phyloP scores from a whole-genome alignment of 64 coral and sea anemone genomes.

The Pocillopora damicornis region DNA sequence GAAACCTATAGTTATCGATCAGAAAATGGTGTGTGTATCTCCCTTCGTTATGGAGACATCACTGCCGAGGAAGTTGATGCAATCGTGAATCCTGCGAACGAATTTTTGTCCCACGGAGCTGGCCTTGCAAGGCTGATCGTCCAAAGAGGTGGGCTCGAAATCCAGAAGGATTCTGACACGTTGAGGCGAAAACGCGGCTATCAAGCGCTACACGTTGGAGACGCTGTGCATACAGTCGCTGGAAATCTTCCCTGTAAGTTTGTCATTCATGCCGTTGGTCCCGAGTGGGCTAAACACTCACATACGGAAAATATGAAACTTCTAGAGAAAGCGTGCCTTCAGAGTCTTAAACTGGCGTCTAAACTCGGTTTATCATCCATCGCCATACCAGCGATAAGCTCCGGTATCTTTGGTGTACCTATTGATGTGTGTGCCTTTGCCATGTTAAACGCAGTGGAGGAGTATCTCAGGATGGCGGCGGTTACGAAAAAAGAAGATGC shows the following conservation, averaged over 20 bases:
- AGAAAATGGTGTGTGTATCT: too few species aligned
- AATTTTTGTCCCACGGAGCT: constrained; percentile 13
- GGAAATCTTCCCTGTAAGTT: constrained; percentile 63
- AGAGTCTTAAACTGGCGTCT: constrained; percentile 48
- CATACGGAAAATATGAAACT: constrained; percentile 23
- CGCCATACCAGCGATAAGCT: constrained; percentile 73
- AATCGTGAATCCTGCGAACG: constrained; percentile 77
- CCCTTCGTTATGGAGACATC: background rate
- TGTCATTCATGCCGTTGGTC: constrained; percentile 75
- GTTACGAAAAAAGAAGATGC: background rate
- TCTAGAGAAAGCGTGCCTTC: constrained; percentile 43
- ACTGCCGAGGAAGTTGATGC: constrained; percentile 59
- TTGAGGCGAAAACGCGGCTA: constrained; percentile 9
- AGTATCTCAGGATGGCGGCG: constrained; percentile 16
- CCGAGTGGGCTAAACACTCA: constrained; percentile 36
- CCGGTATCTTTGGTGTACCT: constrained; percentile 74
- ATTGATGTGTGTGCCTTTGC: constrained; percentile 52
- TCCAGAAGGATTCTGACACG: constrained; percentile 46
- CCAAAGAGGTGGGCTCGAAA: constrained; percentile 40
- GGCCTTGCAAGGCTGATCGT: constrained; percentile 60
- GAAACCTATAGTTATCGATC: background rate
- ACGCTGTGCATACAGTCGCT: constrained; percentile 37
- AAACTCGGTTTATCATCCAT: constrained; percentile 47
- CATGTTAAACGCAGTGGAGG: constrained; percentile 52
- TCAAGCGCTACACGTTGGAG: constrained; percentile 25